These are phyloP conservation scores for Doryteuthis pealeii DNA, from an alignment of 1,140 invertebrate genomes.

Conservation along the genomic window DNA sequence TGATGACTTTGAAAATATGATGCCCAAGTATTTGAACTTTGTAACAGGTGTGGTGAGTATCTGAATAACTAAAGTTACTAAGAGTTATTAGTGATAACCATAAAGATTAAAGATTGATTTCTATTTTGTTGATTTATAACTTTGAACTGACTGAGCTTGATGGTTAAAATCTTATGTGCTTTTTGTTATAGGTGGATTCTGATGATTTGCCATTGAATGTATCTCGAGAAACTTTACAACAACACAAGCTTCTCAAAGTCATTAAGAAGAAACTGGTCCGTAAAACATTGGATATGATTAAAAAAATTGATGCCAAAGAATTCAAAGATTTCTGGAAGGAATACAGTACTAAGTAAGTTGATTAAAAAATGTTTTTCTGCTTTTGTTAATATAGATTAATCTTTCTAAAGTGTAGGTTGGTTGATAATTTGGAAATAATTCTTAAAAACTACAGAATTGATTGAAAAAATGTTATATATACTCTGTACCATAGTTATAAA, in stretches of 20 bases:
- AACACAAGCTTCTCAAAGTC: slow-evolving; percentile 97
- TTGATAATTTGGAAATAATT: too few species aligned
- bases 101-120: too few species aligned
- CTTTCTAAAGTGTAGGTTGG: too few species aligned
- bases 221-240: slow-evolving; percentile 92
- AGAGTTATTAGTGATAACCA: too few species aligned
- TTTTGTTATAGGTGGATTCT: slow-evolving; percentile 74
- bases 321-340: slow-evolving; percentile 98
- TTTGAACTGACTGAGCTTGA: too few species aligned
- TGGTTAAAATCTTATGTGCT: neutral
- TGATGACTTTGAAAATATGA: slow-evolving; percentile 99
- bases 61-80: neutral
- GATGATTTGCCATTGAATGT: slow-evolving; percentile 99
- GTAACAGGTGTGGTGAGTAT: slow-evolving; percentile 80
- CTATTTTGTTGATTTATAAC: too few species aligned
- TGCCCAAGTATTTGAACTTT: slow-evolving; percentile 97
- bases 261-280: slow-evolving; percentile 99
- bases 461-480: too few species aligned
- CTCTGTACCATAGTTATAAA: too few species aligned
- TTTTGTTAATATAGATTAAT: too few species aligned
- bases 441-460: too few species aligned
- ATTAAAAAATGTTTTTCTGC: slow-evolving; percentile 27
- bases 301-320: slow-evolving; percentile 90
- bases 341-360: slow-evolving; percentile 89
- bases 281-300: slow-evolving; percentile 97